These are phyloP conservation scores for Phasia obesa DNA, from an alignment of 2,888 invertebrate species.

Conservation along the genomic window DNA sequence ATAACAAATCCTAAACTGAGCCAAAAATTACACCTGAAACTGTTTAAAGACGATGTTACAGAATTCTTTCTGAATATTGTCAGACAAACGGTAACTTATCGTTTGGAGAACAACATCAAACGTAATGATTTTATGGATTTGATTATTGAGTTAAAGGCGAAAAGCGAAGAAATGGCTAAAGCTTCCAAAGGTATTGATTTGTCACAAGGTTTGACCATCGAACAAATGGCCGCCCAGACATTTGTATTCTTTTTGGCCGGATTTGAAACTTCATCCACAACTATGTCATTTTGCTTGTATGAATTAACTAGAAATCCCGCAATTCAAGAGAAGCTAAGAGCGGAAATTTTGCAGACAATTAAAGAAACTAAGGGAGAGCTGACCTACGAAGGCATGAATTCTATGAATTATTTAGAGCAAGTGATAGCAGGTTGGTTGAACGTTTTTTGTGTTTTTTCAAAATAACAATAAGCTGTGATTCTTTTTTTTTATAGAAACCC, in stretches of 20 bases:
- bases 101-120: conserved; percentile 78
- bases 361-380: conserved; percentile 73
- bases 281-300: conserved; percentile 83
- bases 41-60: conserved; percentile 73
- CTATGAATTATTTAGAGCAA: conserved; percentile 78
- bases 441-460: conserved; percentile 55
- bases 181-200: too few species aligned
- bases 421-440: conserved; percentile 82
- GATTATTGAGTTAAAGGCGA: conserved; percentile 83
- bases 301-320: conserved; percentile 79
- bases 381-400: conserved; percentile 77
- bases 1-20: conserved; percentile 74
- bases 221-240: conserved; percentile 79
- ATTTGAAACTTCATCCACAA: conserved; percentile 86
- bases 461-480: conserved; percentile 77
- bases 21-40: conserved; percentile 72
- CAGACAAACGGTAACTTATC: conserved; percentile 73
- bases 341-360: conserved; percentile 80
- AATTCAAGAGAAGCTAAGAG: conserved; percentile 81
- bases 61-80: conserved; percentile 82
- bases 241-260: conserved; percentile 83
- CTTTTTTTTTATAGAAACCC: conserved; percentile 83
- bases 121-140: conserved; percentile 85
- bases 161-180: too few species aligned
- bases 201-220: conserved; percentile 73